These are phyloP conservation scores for Botia kubotai DNA, from an alignment of 2,797 vertebrate genomes.

Conservation along the genomic window DNA sequence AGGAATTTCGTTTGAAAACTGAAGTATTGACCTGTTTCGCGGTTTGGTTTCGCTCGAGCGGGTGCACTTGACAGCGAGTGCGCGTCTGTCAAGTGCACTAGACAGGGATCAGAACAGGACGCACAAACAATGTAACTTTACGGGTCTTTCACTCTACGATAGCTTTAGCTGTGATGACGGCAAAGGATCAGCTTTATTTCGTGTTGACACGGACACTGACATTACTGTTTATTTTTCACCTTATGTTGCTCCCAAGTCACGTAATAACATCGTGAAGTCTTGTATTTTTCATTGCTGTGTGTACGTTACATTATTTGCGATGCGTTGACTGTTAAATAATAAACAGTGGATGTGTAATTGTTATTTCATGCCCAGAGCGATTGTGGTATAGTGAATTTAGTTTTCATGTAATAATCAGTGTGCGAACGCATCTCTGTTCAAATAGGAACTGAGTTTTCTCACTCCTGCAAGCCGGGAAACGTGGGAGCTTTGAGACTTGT, in stretches of 20 bases:
- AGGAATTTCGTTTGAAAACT: background rate
- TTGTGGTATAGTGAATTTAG: background rate
- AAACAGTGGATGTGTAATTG: background rate
- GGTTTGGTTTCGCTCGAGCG: conserved; percentile 16
- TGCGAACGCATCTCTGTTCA: background rate
- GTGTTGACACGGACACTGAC: background rate
- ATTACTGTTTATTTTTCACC: background rate
- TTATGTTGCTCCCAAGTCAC: no score
- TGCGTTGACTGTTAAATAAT: no score
- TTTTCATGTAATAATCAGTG: background rate
- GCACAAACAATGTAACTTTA: background rate
- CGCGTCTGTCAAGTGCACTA: conserved; percentile 14
- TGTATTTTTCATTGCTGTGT: no score
- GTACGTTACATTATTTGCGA: no score
- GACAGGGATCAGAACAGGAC: background rate
- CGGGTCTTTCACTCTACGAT: background rate
- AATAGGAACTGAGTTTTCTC: background rate
- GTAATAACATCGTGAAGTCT: no score
- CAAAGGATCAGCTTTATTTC: background rate
- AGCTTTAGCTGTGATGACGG: background rate
- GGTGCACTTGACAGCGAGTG: conserved; percentile 33
- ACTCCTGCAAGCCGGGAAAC: background rate
- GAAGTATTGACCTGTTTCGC: background rate
- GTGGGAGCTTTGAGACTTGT: background rate
- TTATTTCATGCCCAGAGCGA: background rate